Evolutionary conservation across 2,113 vertebrate species (phyloP), one percentile per base, ranked within the genome.

Genomic region (Poeciliopsis prolifica): DNA sequence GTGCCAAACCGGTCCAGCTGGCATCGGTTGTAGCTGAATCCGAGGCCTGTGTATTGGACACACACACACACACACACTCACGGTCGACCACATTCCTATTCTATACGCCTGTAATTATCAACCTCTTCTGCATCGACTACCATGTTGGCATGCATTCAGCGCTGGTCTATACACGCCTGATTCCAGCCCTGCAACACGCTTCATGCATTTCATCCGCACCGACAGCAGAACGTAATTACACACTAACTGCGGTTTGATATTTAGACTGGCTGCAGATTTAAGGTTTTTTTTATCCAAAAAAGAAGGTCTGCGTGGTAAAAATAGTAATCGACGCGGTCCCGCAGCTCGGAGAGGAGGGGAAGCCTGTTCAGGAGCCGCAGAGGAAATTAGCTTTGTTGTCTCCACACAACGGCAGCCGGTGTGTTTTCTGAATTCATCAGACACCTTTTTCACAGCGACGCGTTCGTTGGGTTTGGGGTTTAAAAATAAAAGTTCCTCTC

Each of bases 51-150:
- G 87, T 72, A 87, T 89, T 68, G 80, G 87, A 76, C 85, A 67
- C 83, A 15, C 60, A 58, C 75, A n/a, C n/a, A n/a, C n/a, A 61
- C 72, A 75, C 73, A 76, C 76, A 75, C 62, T 77, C 79, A 88
- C 40, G 70, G 79, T 29, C 79, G 58, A 88, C 86, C 88, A 81
- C 82, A 77, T 85, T 85, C 79, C 75, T 80, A 68, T 83, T 87
- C 75, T 87, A 78, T 79, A 88, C 48, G 86, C 78, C 91, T 90
- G 85, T 92, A 92, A 91, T 92, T 91, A 93, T 90, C 87, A 91
- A 84, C 86, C 91, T 88, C 89, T 92, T 92, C 84, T 92, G 88
- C 91, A 91, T 91, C 77, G 86, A 90, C 91, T 90, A 82, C 88
- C 88, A 87, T 85, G 88, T 86, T 92, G 91, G 91, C 87, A 17